These are phyloP conservation scores for Thyatira batis DNA, from an alignment of 2,888 invertebrate species.

Conservation along the genomic window DNA sequence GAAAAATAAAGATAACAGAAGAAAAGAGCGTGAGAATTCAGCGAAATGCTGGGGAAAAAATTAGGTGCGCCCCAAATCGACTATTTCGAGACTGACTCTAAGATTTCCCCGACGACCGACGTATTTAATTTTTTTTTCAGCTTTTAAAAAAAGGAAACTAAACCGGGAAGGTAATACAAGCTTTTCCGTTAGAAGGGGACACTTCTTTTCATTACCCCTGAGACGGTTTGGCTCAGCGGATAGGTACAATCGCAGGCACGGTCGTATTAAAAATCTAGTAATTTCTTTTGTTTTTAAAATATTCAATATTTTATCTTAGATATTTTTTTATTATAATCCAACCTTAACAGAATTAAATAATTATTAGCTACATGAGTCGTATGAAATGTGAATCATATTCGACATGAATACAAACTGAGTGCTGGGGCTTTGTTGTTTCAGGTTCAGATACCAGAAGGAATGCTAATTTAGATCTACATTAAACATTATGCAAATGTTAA, in stretches of 20 bases:
- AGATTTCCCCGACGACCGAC: conserved; percentile 44
- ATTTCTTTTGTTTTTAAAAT: conserved; percentile 19
- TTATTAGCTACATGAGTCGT: too few relatives aligned
- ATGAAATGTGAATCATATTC: neutral
- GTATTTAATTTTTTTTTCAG: conserved; percentile 39
- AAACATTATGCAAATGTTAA: conserved; percentile 15
- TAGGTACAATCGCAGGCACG: conserved; percentile 44
- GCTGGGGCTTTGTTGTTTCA: conserved; percentile 17
- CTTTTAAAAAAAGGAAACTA: conserved; percentile 45
- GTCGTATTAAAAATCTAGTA: conserved; percentile 34
- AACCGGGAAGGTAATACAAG: conserved; percentile 47
- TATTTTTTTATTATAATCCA: too few relatives aligned
- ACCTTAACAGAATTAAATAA: too few relatives aligned
- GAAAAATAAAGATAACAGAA: neutral
- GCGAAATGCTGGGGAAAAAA: neutral
- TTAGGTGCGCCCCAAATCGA: conserved; percentile 2
- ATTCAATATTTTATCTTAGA: too few relatives aligned
- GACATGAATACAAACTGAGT: conserved; percentile 1
- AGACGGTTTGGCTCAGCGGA: conserved; percentile 45
- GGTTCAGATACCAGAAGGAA: conserved; percentile 15
- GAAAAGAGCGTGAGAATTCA: neutral
- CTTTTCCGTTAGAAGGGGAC: conserved; percentile 46
- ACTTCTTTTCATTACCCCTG: conserved; percentile 60
- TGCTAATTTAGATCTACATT: conserved; percentile 21
- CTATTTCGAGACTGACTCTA: conserved; percentile 9